phyloP scores from a whole-genome alignment of 2,797 vertebrate species.

The Todus mexicanus region DNA sequence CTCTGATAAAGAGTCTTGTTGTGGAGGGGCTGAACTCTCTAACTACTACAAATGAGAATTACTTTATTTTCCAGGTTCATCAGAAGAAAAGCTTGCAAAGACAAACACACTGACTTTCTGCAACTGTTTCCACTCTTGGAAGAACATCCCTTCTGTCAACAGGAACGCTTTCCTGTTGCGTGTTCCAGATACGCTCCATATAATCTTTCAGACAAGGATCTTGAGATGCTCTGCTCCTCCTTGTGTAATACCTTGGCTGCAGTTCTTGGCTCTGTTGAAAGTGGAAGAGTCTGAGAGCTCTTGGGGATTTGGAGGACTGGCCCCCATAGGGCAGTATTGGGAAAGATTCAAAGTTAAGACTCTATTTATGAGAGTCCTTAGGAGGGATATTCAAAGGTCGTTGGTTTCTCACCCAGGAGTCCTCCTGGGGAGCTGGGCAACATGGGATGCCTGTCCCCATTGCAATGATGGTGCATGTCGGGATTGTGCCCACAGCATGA shows the following conservation, averaged over 20 bases:
- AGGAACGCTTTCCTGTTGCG: neutral
- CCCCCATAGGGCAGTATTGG: neutral
- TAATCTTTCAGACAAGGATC: neutral
- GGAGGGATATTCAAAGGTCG: neutral
- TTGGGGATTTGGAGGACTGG: neutral
- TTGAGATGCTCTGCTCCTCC: neutral
- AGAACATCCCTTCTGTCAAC: neutral
- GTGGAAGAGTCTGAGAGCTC: neutral
- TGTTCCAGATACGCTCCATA: neutral
- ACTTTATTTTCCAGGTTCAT: neutral
- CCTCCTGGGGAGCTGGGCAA: neutral
- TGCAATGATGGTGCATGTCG: neutral
- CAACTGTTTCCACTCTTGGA: neutral
- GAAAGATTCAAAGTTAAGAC: neutral
- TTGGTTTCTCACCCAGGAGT: neutral
- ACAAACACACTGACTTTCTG: neutral
- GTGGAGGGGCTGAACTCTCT: neutral
- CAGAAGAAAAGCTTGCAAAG: neutral
- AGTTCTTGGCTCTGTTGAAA: neutral
- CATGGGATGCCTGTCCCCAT: neutral
- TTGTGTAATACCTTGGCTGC: neutral
- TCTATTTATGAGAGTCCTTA: neutral
- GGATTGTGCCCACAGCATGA: neutral
- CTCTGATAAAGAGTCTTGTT: neutral
- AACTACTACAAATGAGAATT: neutral